Conservation (phyloP, 2,797 vertebrate genomes). For the Myotis planiceps region DNA sequence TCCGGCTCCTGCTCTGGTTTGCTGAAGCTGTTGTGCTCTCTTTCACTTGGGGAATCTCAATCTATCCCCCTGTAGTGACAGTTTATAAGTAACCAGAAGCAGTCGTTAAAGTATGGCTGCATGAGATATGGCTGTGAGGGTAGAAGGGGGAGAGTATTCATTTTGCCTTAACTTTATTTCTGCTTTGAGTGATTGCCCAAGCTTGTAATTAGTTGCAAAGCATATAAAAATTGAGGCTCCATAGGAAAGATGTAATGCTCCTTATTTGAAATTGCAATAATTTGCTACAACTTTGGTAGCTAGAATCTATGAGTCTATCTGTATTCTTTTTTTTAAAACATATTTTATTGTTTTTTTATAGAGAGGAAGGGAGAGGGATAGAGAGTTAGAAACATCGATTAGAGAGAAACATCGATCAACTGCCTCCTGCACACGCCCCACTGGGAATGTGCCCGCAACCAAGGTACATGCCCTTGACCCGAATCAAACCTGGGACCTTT, state of each 20-base stretch:
- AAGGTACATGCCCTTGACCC: too few relatives aligned
- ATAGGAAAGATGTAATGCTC: conserved; percentile 40
- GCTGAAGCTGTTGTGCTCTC: neutral
- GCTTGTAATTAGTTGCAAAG: conserved; percentile 64
- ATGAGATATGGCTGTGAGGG: conserved; percentile 9
- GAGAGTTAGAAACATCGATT: too few relatives aligned
- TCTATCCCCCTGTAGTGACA: neutral
- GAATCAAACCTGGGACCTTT: too few relatives aligned
- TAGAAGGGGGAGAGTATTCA: conserved; percentile 19
- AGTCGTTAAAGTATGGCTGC: conserved; percentile 25
- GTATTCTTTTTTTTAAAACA: too few relatives aligned
- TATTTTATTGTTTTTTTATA: too few relatives aligned
- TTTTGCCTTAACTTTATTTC: conserved; percentile 63
- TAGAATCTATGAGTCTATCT: neutral
- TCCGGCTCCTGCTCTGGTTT: neutral
- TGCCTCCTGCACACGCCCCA: too few relatives aligned
- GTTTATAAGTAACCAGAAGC: conserved; percentile 34
- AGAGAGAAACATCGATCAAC: too few relatives aligned
- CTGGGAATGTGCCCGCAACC: too few relatives aligned
- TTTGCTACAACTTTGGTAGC: conserved; percentile 38
- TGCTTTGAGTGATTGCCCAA: conserved; percentile 56
- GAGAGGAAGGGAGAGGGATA: too few relatives aligned
- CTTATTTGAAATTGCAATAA: conserved; percentile 52
- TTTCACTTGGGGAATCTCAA: conserved; percentile 25
- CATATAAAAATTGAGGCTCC: conserved; percentile 51